A percentile compares a stretch with the other conserved stretches of the same genome.
Evolutionary conservation across 2,888 invertebrate species (phyloP).

Genomic region (Ophioninae sp.): DNA sequence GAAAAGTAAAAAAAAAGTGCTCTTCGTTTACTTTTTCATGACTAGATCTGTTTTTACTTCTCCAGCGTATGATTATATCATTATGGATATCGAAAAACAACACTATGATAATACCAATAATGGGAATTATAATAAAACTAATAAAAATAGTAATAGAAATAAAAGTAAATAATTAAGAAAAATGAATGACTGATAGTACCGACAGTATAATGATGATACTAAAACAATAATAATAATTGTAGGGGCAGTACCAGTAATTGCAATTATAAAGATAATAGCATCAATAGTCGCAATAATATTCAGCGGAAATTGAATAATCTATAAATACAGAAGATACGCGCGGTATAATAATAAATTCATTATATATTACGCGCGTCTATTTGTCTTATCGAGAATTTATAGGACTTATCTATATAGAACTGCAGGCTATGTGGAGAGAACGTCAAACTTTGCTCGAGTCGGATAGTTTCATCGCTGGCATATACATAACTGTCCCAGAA

Average conservation of each 20-base stretch:
- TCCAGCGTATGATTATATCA: too few relatives aligned
- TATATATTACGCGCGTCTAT: constrained; percentile 16
- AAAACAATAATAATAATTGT: background rate
- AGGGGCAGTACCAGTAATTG: background rate
- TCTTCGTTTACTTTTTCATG: too few relatives aligned
- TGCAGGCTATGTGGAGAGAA: constrained; percentile 4
- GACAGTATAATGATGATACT: too few relatives aligned
- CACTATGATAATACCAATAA: too few relatives aligned
- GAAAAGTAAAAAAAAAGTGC: too few relatives aligned
- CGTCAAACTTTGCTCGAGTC: constrained; percentile 15
- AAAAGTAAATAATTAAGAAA: too few relatives aligned
- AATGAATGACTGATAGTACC: too few relatives aligned
- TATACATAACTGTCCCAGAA: constrained; percentile 54
- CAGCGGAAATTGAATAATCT: background rate
- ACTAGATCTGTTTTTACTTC: too few relatives aligned
- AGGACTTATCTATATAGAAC: constrained; percentile 15
- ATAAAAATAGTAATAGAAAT: too few relatives aligned
- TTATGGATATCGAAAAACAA: too few relatives aligned
- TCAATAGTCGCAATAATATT: background rate
- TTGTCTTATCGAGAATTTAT: constrained; percentile 48
- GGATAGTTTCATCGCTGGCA: constrained; percentile 49
- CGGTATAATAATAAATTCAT: constrained; percentile 36
- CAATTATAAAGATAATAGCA: background rate
- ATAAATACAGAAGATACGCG: constrained; percentile 1
- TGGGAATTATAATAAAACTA: too few relatives aligned